Evolutionary conservation across 2,888 invertebrate genomes (phyloP), one percentile per base, ranked within the genome.

Genomic region (Scelioninae gen. 1): DNA sequence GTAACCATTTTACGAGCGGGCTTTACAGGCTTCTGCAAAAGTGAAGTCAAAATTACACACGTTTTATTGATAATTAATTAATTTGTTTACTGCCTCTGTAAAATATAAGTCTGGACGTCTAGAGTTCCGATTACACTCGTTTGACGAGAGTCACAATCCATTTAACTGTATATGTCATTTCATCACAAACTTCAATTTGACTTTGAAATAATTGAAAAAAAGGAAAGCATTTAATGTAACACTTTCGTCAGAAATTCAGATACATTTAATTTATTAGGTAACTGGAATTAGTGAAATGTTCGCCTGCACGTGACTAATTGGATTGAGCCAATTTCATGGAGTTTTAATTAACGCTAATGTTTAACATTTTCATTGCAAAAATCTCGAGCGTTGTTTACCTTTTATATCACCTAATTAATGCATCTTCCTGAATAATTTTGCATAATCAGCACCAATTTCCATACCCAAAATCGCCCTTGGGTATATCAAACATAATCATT

Each of bases 311-410:
- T 31, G 31, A 31, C 56, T 69, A 69, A 69, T 69, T 69, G 45
- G 55, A 45, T 15, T 38, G 16, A n/a, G 15, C n/a, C 51, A 47
- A 47, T 58, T 47, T 58, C 69, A 38, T 69, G 38, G 69, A 32
- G 56, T 45, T 69, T 69, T 58, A 58, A 69, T 69, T 69, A 69
- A 69, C 56, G 58, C 16, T 53, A 69, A 45, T 69, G 58, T 69
- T 56, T 53, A 29, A 43, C 66, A 43, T 43, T 40, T 66, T 9
- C 29, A 10, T 13, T 29, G 58, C 53, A 34, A 69, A 69, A 69
- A 58, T 68, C 43, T 5, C 8, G 8, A 38, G 0, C 53, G 15
- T 15, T 69, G 58, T 58, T 69, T 69, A 58, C 29, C 47, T 56
- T 56, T 45, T 47, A n/a, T 38, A 38, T 71, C 32, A 71, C 13